These are phyloP conservation scores for Todus mexicanus DNA, from an alignment of 2,797 vertebrate species.

Conservation along the genomic window DNA sequence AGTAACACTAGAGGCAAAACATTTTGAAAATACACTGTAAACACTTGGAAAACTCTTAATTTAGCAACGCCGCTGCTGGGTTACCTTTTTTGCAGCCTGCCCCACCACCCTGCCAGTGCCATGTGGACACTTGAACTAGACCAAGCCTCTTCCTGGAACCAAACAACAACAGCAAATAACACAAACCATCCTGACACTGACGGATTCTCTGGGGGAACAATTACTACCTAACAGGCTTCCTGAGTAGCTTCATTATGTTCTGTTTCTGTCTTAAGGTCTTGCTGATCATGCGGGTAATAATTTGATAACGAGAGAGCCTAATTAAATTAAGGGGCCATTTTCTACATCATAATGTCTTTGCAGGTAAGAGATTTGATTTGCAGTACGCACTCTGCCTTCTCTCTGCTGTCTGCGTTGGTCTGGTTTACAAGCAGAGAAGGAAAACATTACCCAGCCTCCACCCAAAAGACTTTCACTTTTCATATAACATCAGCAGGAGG, in stretches of 20 bases:
- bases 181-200: slow-evolving; percentile 31
- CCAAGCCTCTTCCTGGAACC: slow-evolving; percentile 4
- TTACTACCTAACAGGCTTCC: slow-evolving; percentile 88
- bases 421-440: slow-evolving; percentile 14
- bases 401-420: background rate
- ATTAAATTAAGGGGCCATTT: slow-evolving; percentile 97
- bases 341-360: slow-evolving; percentile 80
- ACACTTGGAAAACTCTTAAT: background rate
- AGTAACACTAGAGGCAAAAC: background rate
- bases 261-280: slow-evolving; percentile 79
- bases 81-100: background rate
- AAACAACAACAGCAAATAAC: background rate
- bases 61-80: background rate
- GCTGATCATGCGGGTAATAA: slow-evolving; percentile 81
- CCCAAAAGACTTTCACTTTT: background rate
- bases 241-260: slow-evolving; percentile 86
- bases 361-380: slow-evolving; percentile 70
- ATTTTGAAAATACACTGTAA: background rate
- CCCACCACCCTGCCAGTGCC: background rate
- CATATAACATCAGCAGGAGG: background rate
- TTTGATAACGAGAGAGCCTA: slow-evolving; percentile 87
- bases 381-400: slow-evolving; percentile 25
- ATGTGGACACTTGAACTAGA: background rate
- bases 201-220: slow-evolving; percentile 83
- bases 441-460: background rate